A percentile compares a stretch with the other conserved stretches of the same genome.
Conservation (phyloP, 1,140 invertebrate species). For the Rhysida immarginata region DNA sequence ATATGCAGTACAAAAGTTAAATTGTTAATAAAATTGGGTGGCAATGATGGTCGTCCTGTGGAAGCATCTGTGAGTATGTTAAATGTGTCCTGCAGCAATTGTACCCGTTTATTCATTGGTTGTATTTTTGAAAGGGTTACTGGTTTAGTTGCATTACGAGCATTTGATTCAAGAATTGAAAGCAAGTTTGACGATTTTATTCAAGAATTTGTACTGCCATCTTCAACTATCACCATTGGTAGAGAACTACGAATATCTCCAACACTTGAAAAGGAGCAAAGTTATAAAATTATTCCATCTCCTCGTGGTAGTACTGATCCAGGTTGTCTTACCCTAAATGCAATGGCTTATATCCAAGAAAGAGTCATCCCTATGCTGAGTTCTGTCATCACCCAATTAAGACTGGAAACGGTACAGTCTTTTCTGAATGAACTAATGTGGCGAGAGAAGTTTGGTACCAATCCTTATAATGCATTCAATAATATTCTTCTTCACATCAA, state of each 20-base stretch:
- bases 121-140: conserved; percentile 4
- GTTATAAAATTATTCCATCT: neutral
- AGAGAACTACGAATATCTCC: neutral
- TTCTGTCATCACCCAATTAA: conserved; percentile 37
- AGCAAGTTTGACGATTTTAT: neutral
- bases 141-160: conserved; percentile 1
- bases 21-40: conserved; percentile 1
- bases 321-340: conserved; percentile 1
- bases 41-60: neutral
- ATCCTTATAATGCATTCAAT: conserved; percentile 58
- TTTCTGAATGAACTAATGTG: conserved; percentile 75
- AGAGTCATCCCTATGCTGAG: conserved; percentile 1
- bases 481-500: conserved; percentile 59
- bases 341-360: conserved; percentile 5
- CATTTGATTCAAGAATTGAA: neutral
- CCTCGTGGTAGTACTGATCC: neutral
- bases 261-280: neutral
- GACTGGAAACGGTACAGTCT: conserved; percentile 68
- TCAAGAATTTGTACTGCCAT: neutral
- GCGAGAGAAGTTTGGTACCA: conserved; percentile 54
- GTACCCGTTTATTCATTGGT: neutral
- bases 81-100: neutral
- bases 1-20: conserved; percentile 1
- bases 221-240: neutral
- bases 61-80: neutral